Base-by-base conservation (phyloP, 2,797 vertebrate species). In the Lepus townsendii region DNA sequence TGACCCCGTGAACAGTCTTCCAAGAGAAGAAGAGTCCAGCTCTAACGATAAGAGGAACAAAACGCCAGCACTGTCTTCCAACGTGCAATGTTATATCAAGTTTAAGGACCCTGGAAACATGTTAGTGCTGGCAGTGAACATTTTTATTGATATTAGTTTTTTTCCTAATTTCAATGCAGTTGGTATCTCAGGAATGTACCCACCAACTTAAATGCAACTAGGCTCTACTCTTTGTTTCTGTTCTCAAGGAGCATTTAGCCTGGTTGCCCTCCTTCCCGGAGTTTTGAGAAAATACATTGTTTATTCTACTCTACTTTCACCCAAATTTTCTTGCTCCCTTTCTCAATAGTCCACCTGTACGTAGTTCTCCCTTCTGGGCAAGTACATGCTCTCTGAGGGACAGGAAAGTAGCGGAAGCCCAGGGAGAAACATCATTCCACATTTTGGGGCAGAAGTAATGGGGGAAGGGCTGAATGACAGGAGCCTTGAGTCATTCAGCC, bases 151-250 rank as follows among this genome's bases (percentile, higher is more conserved):
- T 71, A 86, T 2, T 78, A 22, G 57, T 24, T 5, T 24, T 7
- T 50, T 83, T 68, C 78, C 42, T 42, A 76, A 96, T 63, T 42
- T 88, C 60, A 83, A 22, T 60, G 38, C n/a, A 91, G 50, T 32
- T 47, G n/a, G 17, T 62, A 63, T 69, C n/a, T 63, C n/a, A 76
- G 68, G 47, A 75, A 52, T 85, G 42, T 42, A 14, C 24, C n/a
- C 35, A 22, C 11, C 47, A 84, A 54, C 5, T 19, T 69, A 80
- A 69, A 75, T 30, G 20, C 47, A 75, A 79, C 52, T 69, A 42
- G 17, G 4, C 12, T 84, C 88, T 62, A 35, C 22, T 35, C 30
- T n/a, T 2, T n/a, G n/a, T 77, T 22, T 77, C 12, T 47, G n/a
- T 26, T 77, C 72, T 71, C 9, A 66, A 87, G 57, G 62, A 90